Evolutionary conservation across 2,888 invertebrate species (phyloP).

Genomic region (Hyposoter dolosus): DNA sequence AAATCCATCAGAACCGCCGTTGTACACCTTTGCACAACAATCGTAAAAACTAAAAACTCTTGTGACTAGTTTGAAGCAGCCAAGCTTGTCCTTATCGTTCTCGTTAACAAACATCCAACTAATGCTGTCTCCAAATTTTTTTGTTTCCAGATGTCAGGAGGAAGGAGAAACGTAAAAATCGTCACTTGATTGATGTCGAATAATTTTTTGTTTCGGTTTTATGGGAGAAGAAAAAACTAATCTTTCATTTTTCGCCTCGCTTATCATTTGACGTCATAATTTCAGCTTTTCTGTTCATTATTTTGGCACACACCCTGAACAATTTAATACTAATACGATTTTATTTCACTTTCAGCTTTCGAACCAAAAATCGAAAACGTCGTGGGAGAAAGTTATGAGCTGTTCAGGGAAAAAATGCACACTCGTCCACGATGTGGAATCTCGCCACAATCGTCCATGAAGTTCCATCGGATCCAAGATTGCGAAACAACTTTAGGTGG

Average conservation of each 20-base stretch:
- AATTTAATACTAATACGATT: not conserved
- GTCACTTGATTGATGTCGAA: not conserved
- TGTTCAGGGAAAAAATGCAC: not conserved
- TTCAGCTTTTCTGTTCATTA: not conserved
- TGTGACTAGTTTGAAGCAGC: no score
- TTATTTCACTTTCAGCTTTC: slow-evolving; percentile 49
- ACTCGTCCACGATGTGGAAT: slow-evolving; percentile 61
- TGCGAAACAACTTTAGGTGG: slow-evolving; percentile 62
- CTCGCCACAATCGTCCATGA: slow-evolving; percentile 65
- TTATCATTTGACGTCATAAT: not conserved
- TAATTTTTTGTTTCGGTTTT: not conserved
- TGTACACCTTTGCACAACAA: no score
- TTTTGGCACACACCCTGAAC: not conserved
- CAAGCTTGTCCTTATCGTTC: no score
- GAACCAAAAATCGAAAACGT: slow-evolving; percentile 15
- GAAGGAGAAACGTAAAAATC: not conserved
- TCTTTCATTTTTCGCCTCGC: not conserved
- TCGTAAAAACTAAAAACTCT: not conserved
- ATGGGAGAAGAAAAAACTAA: not conserved
- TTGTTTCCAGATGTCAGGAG: no score
- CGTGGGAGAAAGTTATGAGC: not conserved
- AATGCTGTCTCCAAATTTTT: no score
- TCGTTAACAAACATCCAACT: no score
- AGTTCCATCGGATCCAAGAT: slow-evolving; percentile 67
- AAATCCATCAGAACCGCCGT: no score